Evolutionary conservation across 2,797 vertebrate genomes (phyloP), one percentile per base, ranked within the genome.

Genomic region (Rhynchonycteris naso): DNA sequence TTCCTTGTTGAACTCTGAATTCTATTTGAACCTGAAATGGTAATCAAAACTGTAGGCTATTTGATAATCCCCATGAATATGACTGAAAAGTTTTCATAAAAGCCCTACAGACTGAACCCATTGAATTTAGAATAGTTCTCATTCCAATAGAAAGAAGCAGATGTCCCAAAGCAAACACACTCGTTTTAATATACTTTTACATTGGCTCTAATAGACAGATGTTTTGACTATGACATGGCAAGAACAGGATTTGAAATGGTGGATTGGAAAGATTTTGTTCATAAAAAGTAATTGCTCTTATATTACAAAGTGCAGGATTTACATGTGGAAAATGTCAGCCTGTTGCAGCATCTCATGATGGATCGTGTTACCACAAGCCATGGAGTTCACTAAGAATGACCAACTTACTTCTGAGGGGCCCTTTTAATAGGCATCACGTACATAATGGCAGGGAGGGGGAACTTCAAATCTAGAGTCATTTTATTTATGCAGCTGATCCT

Each of bases 191-290:
- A 28, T 81, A 97, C 96, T 97, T 97, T 97, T 14, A 3, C 59
- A 54, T 95, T 95, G 95, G 95, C 95, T 96, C 97, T 97, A 97
- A 97, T 90, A 92, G 98, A 97, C 98, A 98, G 98, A 98, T 98
- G 98, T 97, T 98, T 98, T 98, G 96, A 96, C 98, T 98, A 98
- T 95, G 97, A 96, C 96, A 97, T 97, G 96, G 97, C 94, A 97
- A 97, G 97, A 97, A 94, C 95, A 97, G 95, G 96, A 97, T 97
- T 97, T 97, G 97, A 94, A 97, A 98, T 98, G 98, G 98, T 98
- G 98, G 97, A 98, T 98, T 98, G 98, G 96, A 98, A 97, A 98
- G 97, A 97, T 98, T 98, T 98, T 98, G 95, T 98, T 98, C 97
- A 97, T 98, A 98, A 95, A 95, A 98, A 98, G 97, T 97, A 98